These are phyloP conservation scores for Blera fallax DNA, from an alignment of 2,888 invertebrate species.

Conservation along the genomic window DNA sequence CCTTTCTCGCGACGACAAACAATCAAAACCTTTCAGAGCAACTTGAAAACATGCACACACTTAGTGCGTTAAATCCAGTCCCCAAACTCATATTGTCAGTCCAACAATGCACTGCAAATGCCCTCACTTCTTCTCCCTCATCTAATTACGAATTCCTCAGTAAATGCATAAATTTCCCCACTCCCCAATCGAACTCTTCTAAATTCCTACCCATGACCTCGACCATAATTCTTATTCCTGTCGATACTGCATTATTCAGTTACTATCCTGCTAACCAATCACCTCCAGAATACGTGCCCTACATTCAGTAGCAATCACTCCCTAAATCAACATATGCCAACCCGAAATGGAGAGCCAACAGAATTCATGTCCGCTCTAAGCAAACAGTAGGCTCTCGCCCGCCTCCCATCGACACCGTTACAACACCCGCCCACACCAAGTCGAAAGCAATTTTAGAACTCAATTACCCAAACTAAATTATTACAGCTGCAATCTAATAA, in stretches of 20 bases:
- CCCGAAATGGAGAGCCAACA: conserved; percentile 23
- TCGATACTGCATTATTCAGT: conserved; percentile 33
- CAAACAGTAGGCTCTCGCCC: conserved; percentile 22
- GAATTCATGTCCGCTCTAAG: conserved; percentile 5
- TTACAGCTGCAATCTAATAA: conserved; percentile 72
- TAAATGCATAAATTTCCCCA: neutral
- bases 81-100: too few species aligned
- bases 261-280: conserved; percentile 23
- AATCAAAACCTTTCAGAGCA: too few species aligned
- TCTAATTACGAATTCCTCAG: conserved; percentile 11
- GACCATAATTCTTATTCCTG: conserved; percentile 11
- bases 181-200: neutral
- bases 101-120: too few species aligned
- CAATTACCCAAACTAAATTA: conserved; percentile 72
- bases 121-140: neutral
- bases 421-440: conserved; percentile 10
- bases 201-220: conserved; percentile 13
- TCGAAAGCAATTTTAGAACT: conserved; percentile 62
- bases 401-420: neutral
- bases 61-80: too few species aligned
- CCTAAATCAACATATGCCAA: conserved; percentile 56
- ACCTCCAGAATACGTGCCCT: conserved; percentile 41
- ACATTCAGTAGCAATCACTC: conserved; percentile 42
- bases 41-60: too few species aligned
- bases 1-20: too few species aligned